Evolutionary conservation across 2,797 vertebrate genomes (phyloP).

Genomic region (Macropus fuliginosus): DNA sequence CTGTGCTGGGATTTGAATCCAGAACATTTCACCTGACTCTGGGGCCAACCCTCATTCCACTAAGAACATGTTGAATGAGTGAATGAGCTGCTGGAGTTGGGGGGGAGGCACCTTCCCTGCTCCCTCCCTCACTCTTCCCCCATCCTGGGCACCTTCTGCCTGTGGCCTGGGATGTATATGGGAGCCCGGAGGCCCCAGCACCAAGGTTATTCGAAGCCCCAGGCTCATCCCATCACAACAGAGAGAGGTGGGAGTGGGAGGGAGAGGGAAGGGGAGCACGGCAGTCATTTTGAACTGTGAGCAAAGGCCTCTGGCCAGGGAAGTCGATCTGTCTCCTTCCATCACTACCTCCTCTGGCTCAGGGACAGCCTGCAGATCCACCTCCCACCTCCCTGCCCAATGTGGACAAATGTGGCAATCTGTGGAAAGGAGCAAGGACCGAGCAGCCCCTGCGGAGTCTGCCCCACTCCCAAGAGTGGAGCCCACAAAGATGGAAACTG

Average conservation of each 20-base stretch:
- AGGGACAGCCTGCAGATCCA: neutral
- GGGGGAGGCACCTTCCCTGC: neutral
- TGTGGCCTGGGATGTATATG: neutral
- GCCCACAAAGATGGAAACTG: neutral
- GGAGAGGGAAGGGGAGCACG: neutral
- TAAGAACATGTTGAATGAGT: neutral
- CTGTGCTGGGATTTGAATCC: neutral
- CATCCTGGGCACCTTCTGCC: neutral
- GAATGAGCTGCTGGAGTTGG: neutral
- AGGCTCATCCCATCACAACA: neutral
- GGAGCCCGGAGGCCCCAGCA: neutral
- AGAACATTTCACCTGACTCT: neutral
- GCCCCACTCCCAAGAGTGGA: neutral
- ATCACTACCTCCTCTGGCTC: neutral
- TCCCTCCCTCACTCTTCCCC: no score
- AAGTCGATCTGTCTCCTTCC: neutral
- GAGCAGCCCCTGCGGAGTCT: neutral
- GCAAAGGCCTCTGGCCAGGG: neutral
- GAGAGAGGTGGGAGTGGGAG: neutral
- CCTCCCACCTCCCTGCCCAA: neutral
- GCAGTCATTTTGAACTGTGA: neutral
- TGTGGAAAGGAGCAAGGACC: neutral
- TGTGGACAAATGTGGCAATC: neutral
- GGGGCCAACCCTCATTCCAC: neutral
- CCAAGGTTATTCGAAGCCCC: neutral